Evolutionary conservation across 1,140 invertebrate genomes (phyloP), one percentile per base, ranked within the genome.

Genomic region (Laodelphax striatellus): DNA sequence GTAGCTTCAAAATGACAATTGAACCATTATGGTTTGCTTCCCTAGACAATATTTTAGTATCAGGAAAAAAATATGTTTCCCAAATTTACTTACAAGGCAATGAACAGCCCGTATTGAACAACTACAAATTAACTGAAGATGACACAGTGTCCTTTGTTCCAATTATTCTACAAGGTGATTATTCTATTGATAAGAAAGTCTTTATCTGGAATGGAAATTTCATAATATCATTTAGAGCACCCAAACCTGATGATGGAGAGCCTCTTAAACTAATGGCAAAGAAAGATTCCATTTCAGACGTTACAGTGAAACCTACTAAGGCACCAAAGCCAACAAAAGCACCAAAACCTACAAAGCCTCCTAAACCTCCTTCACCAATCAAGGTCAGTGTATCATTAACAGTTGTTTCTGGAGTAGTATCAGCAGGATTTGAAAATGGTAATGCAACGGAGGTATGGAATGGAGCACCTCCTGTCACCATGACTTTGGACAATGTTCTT

Each of bases 191-290:
- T 50, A 31, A 38, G 42, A 41, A 41, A 16, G 16, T 22, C 8
- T 61, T 61, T 41, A 31, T 22, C 9, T 61, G 53, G 53, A 34
- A 43, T 50, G 60, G 60, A 14, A 46, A 56, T 17, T 55, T 61
- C 17, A 46, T 61, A 5, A 50, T 50, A 50, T 50, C 46, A 19
- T 50, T 50, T 19, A 50, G 21, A 50, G 10, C 34, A 38, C 34
- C 34, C 34, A 38, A 38, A 13, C 34, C 34, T 38, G 34, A 38
- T 38, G 11, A 11, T 38, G 34, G 11, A 38, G 34, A 38, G 34
- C 3, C 34, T 13, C 1, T 38, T 38, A 38, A 38, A 38, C 34
- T 38, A 9, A 38, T 38, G 34, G 34, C 34, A 38, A 38, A 5
- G 24, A 60, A 28, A 50, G 19, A 53, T 50, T n/a, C n/a, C n/a